Evolutionary conservation across 2,797 vertebrate species (phyloP), one percentile per base, ranked within the genome.

Genomic region (Lerista edwardsae): DNA sequence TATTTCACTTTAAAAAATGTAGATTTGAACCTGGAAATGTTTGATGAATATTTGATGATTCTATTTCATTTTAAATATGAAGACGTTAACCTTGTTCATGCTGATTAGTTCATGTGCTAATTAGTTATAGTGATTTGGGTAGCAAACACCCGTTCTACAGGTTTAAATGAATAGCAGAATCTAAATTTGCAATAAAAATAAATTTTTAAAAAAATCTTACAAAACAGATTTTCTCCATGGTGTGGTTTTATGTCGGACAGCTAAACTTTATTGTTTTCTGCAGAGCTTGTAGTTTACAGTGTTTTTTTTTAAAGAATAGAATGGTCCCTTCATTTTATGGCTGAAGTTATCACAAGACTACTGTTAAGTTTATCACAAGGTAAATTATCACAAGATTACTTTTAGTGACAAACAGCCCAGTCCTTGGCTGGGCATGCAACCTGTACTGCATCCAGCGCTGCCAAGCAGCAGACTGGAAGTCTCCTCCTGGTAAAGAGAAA

Each of bases 191-290:
- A 67, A 15, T 57, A 74, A 41, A 81, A 85, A 69, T 51, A 1
- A 15, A 84, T 71, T 34, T 61, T 64, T 59, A 6, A 80, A 34
- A 55, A 81, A 17, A 71, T 9, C 55, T 83, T 84, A 75, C 11
- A 80, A 85, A 65, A 82, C 85, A 93, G 82, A 90, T 91, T 79
- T 93, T 79, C 82, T 90, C 69, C 55, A 7, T 90, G 78, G 91
- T 91, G 62, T 92, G 84, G 93, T 84, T 87, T 71, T 84, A 79
- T 85, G 27, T 91, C 90, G 36, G 41, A 68, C 51, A 55, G 19
- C 8, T 51, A 27, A 71, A 25, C 34, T 79, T 47, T 71, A 12
- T 41, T 59, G 39, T 69, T 69, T 86, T 81, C 21, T 15, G n/a
- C 21, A 51, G 8, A 3, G 39, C 12, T 47, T 73, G 41, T 25